Evolutionary conservation across 2,888 invertebrate species (phyloP).

Genomic region (Zygogramma bicolorata): DNA sequence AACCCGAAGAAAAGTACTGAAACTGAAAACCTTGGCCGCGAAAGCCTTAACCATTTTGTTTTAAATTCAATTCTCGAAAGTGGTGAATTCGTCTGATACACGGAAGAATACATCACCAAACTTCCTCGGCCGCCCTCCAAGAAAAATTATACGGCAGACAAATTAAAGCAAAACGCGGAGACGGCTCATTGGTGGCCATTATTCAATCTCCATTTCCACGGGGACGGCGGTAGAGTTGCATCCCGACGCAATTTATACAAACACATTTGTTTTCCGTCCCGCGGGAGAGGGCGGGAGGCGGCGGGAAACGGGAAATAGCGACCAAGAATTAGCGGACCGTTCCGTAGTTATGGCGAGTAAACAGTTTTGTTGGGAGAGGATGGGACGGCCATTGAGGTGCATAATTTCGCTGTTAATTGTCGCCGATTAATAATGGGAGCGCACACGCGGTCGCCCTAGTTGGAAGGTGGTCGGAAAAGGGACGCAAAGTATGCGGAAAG

Average conservation of each 20-base stretch:
- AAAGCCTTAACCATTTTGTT: too few relatives aligned
- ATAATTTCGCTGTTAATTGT: conserved; percentile 39
- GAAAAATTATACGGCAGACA: conserved; percentile 7
- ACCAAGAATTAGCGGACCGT: conserved; percentile 23
- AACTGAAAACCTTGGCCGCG: too few relatives aligned
- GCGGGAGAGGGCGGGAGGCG: not conserved
- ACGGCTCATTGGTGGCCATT: conserved; percentile 16
- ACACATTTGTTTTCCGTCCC: conserved; percentile 26
- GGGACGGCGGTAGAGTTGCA: conserved; percentile 9
- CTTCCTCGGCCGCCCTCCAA: not conserved
- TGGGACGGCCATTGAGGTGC: conserved; percentile 39
- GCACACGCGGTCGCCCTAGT: not conserved
- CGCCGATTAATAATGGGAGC: conserved; percentile 35
- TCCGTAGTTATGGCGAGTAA: conserved; percentile 30
- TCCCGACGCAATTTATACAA: conserved; percentile 22
- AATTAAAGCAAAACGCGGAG: conserved; percentile 9
- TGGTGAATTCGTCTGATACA: too few relatives aligned
- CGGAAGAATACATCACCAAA: too few relatives aligned
- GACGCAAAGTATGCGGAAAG: not conserved
- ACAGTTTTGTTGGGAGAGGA: conserved; percentile 40
- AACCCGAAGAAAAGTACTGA: too few relatives aligned
- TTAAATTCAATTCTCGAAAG: too few relatives aligned
- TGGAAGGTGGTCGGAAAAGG: not conserved
- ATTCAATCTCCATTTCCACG: conserved; percentile 13
- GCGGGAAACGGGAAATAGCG: not conserved